These are phyloP conservation scores for Thamnophis elegans DNA, from an alignment of 2,797 vertebrate species.

Conservation along the genomic window DNA sequence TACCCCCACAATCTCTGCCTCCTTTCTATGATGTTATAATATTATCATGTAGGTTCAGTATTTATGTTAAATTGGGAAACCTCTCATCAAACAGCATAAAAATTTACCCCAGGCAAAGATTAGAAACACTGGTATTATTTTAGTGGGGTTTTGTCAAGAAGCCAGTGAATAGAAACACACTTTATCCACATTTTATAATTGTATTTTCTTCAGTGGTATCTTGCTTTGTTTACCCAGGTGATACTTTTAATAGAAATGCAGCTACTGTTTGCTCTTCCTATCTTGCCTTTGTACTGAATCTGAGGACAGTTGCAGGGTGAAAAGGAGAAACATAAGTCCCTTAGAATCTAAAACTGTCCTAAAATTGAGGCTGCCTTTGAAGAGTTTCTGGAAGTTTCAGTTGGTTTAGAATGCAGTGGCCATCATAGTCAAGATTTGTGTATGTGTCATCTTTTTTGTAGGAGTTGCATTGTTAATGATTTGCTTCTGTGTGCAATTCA, in stretches of 20 bases:
- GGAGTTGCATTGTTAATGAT: neutral
- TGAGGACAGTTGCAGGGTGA: neutral
- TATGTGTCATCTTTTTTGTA: neutral
- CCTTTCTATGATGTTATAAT: neutral
- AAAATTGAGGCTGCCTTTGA: neutral
- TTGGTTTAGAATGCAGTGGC: neutral
- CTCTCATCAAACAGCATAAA: conserved; percentile 41
- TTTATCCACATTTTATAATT: conserved; percentile 34
- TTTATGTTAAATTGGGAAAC: conserved; percentile 2
- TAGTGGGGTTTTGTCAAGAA: conserved; percentile 40
- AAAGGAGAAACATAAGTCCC: neutral
- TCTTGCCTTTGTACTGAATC: neutral
- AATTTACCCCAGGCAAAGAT: conserved; percentile 26
- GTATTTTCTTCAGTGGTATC: conserved; percentile 31
- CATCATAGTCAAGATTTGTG: neutral
- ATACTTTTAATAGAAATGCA: conserved; percentile 31
- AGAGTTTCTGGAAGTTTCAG: neutral
- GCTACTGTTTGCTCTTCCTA: neutral
- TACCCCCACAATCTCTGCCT: neutral
- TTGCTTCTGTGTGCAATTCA: neutral
- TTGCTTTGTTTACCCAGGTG: conserved; percentile 44
- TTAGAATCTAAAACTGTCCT: neutral
- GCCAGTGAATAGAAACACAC: conserved; percentile 34
- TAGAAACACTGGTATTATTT: conserved; percentile 23
- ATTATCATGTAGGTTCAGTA: conserved; percentile 20